Conservation (phyloP, 2,113 vertebrate genomes). For the Brevimyrus niger region DNA sequence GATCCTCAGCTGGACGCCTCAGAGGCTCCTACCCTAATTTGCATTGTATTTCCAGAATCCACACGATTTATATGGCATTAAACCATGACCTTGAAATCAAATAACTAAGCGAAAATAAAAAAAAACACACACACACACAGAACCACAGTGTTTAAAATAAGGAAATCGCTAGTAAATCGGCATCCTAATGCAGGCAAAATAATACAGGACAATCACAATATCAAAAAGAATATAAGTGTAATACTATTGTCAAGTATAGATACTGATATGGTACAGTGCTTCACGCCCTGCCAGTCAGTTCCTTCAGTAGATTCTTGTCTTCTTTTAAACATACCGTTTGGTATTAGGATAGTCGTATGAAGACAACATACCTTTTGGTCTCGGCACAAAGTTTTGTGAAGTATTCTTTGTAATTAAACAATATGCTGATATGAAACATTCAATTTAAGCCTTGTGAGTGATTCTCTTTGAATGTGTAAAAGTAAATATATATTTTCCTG, state of each 20-base stretch:
- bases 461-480: not conserved
- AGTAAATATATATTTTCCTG: not conserved
- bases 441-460: not conserved
- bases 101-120: not conserved
- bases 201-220: not conserved
- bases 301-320: not conserved
- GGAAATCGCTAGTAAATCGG: not conserved
- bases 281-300: not conserved
- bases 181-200: no score
- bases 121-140: not conserved
- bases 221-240: not conserved
- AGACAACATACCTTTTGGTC: not conserved
- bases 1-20: not conserved
- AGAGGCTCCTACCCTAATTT: not conserved
- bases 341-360: not conserved
- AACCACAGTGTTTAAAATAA: not conserved
- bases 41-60: not conserved
- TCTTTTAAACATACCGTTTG: not conserved
- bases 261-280: not conserved
- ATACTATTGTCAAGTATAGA: not conserved
- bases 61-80: not conserved
- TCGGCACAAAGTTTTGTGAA: not conserved
- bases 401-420: not conserved
- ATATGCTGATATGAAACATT: not conserved
- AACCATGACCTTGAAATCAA: conserved; percentile 11